Evolutionary conservation across 2,888 invertebrate genomes (phyloP), one percentile per base, ranked within the genome.

Genomic region (Fragum sueziense): DNA sequence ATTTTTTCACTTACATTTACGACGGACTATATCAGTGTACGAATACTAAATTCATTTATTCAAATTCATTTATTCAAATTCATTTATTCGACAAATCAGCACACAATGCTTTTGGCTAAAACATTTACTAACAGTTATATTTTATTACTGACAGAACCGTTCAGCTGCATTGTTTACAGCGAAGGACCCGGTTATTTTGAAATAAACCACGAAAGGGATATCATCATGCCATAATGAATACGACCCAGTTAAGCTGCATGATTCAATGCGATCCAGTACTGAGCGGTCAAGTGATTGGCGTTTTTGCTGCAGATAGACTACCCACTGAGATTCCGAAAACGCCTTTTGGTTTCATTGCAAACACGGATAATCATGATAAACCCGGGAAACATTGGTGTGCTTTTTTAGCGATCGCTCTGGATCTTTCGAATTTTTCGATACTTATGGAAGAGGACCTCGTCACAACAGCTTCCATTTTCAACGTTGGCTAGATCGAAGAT

Each of bases 261-360:
- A 51, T 78, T 17, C 0, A 70, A 20, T 70, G 73, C 54, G 73
- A 78, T 25, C 41, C 52, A 17, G 17, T 70, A 25, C 33, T 73
- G 33, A 47, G n/a, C 11, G 6, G 20, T n/a, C 22, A 51, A 20
- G 68, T 57, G 0, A 31, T 70, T 20, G 52, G 62, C 2, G 69
- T 78, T 17, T 70, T 27, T 70, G 70, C 78, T 17, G 74, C 78
- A 2, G 78, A 73, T 52, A 34, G 27, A 59, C 52, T 78, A 52
- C 73, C 78, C 7, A 25, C 34, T 3, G 25, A 17, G 20, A 17
- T 70, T 29, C 22, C 25, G 0, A 25, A 25, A 14, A 29, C 0
- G 31, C 78, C 69, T 11, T 51, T 20, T 22, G 73, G 69, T 22
- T 70, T 78, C 51, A 74, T 73, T 34, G 73, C 51, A 7, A 78